Conservation (phyloP, 1,140 invertebrate genomes). For the Diorhabda elongata region DNA sequence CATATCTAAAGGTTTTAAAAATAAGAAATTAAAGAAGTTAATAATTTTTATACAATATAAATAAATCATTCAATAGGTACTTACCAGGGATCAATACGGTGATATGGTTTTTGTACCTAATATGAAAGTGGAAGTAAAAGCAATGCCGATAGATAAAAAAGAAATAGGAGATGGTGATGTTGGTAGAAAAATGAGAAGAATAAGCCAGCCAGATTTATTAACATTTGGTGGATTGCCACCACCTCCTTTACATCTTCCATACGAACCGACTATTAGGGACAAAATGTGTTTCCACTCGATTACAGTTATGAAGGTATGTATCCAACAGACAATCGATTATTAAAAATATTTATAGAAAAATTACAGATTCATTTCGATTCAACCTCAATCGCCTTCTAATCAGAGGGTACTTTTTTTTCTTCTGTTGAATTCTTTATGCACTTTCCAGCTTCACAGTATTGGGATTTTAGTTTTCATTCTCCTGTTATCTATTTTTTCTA, state of each 20-base stretch:
- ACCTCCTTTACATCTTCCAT: slow-evolving; percentile 71
- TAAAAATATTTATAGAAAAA: too few species aligned
- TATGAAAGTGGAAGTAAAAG: slow-evolving; percentile 63
- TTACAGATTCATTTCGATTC: too few species aligned
- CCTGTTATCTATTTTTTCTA: too few species aligned
- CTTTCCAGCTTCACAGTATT: too few species aligned
- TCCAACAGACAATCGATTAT: neutral
- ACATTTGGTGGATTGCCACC: slow-evolving; percentile 68
- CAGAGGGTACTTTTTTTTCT: too few species aligned
- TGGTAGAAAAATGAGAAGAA: slow-evolving; percentile 53
- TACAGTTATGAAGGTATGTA: slow-evolving; percentile 78
- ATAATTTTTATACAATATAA: too few species aligned
- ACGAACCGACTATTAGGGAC: slow-evolving; percentile 83
- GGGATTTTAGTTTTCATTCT: too few species aligned
- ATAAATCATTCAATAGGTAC: neutral
- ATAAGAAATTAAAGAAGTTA: too few species aligned
- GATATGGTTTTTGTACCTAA: slow-evolving; percentile 79
- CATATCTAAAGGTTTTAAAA: too few species aligned
- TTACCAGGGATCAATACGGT: slow-evolving; percentile 77
- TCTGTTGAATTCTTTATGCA: too few species aligned
- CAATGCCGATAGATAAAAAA: slow-evolving; percentile 57
- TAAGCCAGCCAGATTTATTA: slow-evolving; percentile 64
- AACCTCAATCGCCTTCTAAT: too few species aligned
- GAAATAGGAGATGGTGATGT: slow-evolving; percentile 53
- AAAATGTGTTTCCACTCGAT: slow-evolving; percentile 93